Evolutionary conservation across 2,888 invertebrate species (phyloP).

Genomic region (Dastarcus helophoroides): DNA sequence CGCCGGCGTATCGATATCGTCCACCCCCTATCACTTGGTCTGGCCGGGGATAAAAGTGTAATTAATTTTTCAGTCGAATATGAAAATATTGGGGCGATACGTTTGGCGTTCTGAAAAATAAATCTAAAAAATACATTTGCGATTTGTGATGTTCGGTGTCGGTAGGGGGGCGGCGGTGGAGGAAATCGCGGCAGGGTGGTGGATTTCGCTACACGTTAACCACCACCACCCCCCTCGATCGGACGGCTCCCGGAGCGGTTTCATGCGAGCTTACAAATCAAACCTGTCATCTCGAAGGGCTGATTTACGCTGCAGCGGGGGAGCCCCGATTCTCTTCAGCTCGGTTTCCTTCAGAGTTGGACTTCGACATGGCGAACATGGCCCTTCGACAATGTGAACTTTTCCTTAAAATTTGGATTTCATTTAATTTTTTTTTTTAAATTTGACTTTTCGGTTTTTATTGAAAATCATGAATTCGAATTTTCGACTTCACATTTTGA

Average conservation of each 20-base stretch:
- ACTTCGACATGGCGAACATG: too few relatives aligned
- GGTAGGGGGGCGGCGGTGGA: conserved; percentile 18
- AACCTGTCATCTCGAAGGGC: conserved; percentile 30
- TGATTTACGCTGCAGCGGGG: too few relatives aligned
- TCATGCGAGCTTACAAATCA: conserved; percentile 31
- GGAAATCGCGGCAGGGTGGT: conserved; percentile 30
- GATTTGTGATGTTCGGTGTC: conserved; percentile 22
- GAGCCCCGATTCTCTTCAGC: too few relatives aligned
- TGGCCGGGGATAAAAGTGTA: conserved; percentile 30
- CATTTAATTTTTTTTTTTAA: too few relatives aligned
- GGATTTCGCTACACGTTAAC: conserved; percentile 33
- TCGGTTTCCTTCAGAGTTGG: too few relatives aligned
- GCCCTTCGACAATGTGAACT: too few relatives aligned
- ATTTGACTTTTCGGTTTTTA: too few relatives aligned
- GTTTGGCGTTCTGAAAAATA: conserved; percentile 34
- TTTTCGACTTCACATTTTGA: too few relatives aligned
- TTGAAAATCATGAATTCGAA: too few relatives aligned
- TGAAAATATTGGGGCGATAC: conserved; percentile 33
- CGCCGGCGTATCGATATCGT: conserved; percentile 12
- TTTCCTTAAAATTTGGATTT: too few relatives aligned
- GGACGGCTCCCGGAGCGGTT: conserved; percentile 24
- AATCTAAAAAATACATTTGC: conserved; percentile 34
- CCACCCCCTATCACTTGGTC: conserved; percentile 3
- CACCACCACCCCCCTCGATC: conserved; percentile 26
- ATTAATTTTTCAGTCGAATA: conserved; percentile 37